Evolutionary conservation across 2,888 invertebrate species (phyloP).

Genomic region (Ectemnius cavifrons): DNA sequence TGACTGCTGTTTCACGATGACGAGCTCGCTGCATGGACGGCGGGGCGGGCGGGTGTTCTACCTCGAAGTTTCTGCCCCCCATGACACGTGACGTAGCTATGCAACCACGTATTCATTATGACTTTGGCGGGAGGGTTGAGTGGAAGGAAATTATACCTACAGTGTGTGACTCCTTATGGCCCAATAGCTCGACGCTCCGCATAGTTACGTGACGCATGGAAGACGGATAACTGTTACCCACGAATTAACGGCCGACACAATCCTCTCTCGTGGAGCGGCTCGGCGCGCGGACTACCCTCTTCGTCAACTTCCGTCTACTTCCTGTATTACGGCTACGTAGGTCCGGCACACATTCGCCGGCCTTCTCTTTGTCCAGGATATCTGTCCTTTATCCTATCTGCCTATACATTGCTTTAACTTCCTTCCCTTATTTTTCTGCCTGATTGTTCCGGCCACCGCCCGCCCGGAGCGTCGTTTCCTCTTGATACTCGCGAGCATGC

Average conservation of each 20-base stretch:
- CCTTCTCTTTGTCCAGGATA: background rate
- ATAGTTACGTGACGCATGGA: conserved; percentile 60
- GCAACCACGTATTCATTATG: conserved; percentile 70
- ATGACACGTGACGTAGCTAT: conserved; percentile 69
- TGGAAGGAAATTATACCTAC: conserved; percentile 66
- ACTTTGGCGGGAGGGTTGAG: conserved; percentile 34
- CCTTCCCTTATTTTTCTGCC: conserved; percentile 27
- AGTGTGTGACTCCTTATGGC: conserved; percentile 59
- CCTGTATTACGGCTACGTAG: conserved; percentile 4
- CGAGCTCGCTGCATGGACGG: conserved; percentile 47
- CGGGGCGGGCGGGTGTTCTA: too few relatives aligned
- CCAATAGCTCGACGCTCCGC: conserved; percentile 57
- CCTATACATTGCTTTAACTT: conserved; percentile 17
- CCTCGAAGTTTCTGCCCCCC: conserved; percentile 65
- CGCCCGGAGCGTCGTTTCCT: conserved; percentile 43
- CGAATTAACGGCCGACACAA: conserved; percentile 53
- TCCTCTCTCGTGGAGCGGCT: conserved; percentile 28
- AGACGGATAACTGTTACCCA: conserved; percentile 62
- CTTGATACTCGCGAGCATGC: conserved; percentile 33
- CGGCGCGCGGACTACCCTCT: background rate
- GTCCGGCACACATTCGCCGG: conserved; percentile 1
- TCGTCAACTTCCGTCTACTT: background rate
- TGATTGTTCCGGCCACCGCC: conserved; percentile 24
- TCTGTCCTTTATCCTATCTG: background rate
- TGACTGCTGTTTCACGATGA: conserved; percentile 64